phyloP scores from a whole-genome alignment of 2,113 vertebrate species.

The Salvelinus fontinalis region DNA sequence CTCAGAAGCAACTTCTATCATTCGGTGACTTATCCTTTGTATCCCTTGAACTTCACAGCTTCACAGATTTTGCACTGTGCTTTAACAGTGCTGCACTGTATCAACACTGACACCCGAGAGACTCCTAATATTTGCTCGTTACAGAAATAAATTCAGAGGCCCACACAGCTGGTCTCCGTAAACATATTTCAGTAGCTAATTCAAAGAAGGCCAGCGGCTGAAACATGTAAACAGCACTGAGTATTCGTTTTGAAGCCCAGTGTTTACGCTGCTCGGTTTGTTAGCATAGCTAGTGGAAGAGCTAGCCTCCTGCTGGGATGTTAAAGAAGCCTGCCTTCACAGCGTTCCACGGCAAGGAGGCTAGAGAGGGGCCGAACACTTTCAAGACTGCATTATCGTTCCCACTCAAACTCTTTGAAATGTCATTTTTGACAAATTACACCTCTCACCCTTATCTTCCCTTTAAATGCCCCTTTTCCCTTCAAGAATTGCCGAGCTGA shows the following conservation, averaged over 20 bases:
- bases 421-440: constrained; percentile 52
- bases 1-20: background rate
- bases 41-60: background rate
- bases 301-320: constrained; percentile 55
- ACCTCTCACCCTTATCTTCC: constrained; percentile 31
- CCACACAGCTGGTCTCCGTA: constrained; percentile 36
- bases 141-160: constrained; percentile 10
- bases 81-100: background rate
- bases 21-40: background rate
- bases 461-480: constrained; percentile 44
- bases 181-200: constrained; percentile 44
- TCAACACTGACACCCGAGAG: constrained; percentile 27
- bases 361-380: constrained; percentile 31
- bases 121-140: constrained; percentile 49
- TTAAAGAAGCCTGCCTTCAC: constrained; percentile 50
- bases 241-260: constrained; percentile 58
- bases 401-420: constrained; percentile 37
- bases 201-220: constrained; percentile 41
- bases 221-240: constrained; percentile 44
- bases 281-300: constrained; percentile 35
- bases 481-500: constrained; percentile 12
- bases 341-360: constrained; percentile 36
- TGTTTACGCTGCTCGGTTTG: constrained; percentile 52
- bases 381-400: constrained; percentile 42
- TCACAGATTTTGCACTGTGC: constrained; percentile 10